Conservation (phyloP, 1,140 invertebrate species). For the Drosophila tsacasi region DNA sequence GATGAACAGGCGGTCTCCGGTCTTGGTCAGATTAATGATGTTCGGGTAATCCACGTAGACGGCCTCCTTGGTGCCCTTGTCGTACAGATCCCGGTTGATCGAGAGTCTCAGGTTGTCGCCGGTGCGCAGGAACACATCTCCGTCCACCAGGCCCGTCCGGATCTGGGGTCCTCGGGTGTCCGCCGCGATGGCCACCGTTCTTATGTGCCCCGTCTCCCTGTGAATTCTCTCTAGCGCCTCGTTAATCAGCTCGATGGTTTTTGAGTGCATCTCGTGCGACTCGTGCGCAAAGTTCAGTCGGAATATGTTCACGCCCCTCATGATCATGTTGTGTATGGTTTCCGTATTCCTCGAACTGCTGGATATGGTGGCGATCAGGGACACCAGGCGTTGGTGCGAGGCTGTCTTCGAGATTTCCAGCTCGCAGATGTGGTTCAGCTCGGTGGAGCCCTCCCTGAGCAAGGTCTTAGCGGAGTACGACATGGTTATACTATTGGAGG, state of each 20-base stretch:
- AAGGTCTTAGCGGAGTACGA: conserved; percentile 31
- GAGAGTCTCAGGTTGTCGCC: conserved; percentile 94
- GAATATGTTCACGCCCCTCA: conserved; percentile 98
- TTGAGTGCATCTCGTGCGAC: conserved; percentile 96
- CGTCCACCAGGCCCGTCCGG: conserved; percentile 95
- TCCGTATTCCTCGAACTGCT: conserved; percentile 93
- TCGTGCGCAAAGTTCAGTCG: conserved; percentile 99
- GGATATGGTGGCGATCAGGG: conserved; percentile 99
- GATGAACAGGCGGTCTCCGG: conserved; percentile 94
- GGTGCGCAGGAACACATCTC: conserved; percentile 91
- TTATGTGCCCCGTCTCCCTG: conserved; percentile 88
- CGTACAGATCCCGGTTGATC: conserved; percentile 92
- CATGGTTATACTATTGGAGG: conserved; percentile 13
- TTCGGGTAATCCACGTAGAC: conserved; percentile 96
- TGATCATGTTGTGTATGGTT: conserved; percentile 97
- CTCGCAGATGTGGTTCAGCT: conserved; percentile 95
- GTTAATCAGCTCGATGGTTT: conserved; percentile 94
- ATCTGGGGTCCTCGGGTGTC: conserved; percentile 99
- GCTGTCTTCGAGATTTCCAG: conserved; percentile 95
- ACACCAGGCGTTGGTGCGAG: conserved; percentile 93
- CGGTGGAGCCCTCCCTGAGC: conserved; percentile 86
- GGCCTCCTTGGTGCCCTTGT: conserved; percentile 91
- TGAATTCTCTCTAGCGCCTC: conserved; percentile 92
- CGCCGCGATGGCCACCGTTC: conserved; percentile 89
- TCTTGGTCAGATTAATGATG: conserved; percentile 96